Base-by-base conservation (phyloP, 2,113 vertebrate species). In the Corvus cornix region DNA sequence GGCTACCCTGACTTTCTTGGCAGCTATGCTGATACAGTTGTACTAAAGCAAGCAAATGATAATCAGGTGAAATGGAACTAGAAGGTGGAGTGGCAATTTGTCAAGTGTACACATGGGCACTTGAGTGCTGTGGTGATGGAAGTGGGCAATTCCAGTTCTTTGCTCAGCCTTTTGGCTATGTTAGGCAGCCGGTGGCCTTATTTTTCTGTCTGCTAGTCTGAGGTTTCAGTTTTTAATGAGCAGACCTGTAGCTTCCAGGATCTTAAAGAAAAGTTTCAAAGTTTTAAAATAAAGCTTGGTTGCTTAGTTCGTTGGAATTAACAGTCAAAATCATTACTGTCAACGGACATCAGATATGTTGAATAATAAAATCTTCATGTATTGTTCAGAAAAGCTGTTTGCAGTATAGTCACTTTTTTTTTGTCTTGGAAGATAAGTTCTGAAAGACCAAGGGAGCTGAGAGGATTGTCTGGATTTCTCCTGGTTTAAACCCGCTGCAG, bases 31-130 rank as follows among this genome's bases (percentile, higher is more conserved):
- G 27, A 51, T 56, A 19, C 2, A 62, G 23, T 53, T 74, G 16
- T 48, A 44, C 5, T 64, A 51, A 48, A 4, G 10, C 24, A 67
- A 87, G 21, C 30, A 64, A 76, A 13, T 17, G 3, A 10, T 55
- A 13, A 1, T 66, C 33, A 46, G 43, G 13, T 87, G n/a, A 73
- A 73, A 56, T 49, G 6, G 72, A 82, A 28, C 18, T 31, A 30
- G 63, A 24, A 59, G 27, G 6, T n/a, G 41, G 23, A 53, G 16
- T 18, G 51, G 28, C 17, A 9, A 27, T 73, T 53, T 41, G 27
- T 62, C 14, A 0, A 28, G 11, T 30, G 12, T 39, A 15, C 6
- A 41, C 26, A 27, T 0, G 0, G 43, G 16, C 7, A 15, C 37
- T 64, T 68, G 20, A 21, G 24, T 73, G 51, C 39, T 9, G 6